Conservation (phyloP, 2,113 vertebrate genomes). For the Amazona guildingii region DNA sequence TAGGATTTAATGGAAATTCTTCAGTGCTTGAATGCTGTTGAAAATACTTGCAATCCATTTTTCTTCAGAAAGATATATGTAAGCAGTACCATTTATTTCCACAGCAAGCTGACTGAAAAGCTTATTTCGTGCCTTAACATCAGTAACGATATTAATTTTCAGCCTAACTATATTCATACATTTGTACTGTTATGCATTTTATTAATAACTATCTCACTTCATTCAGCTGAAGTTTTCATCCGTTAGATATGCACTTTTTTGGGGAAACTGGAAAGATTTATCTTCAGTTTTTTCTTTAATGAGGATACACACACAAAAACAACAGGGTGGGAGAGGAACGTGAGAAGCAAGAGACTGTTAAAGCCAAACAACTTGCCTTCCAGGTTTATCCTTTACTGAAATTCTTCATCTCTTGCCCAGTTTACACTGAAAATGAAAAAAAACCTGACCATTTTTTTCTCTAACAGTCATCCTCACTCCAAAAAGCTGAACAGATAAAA, state of each 20-base stretch:
- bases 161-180: background rate
- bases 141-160: background rate
- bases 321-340: accelerated
- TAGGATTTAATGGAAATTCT: background rate
- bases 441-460: background rate
- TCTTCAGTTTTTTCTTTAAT: background rate
- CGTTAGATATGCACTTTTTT: background rate
- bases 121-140: background rate
- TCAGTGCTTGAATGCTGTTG: background rate
- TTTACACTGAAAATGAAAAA: background rate
- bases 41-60: background rate
- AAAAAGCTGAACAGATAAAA: background rate
- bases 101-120: background rate
- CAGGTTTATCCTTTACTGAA: background rate
- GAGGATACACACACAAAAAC: background rate
- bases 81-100: background rate
- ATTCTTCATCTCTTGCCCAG: background rate
- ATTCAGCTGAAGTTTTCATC: background rate
- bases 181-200: background rate
- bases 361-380: background rate
- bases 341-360: background rate
- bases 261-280: background rate
- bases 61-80: background rate
- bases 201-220: background rate
- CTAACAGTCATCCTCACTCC: background rate